phyloP scores from a whole-genome alignment of 2,888 invertebrate species.

The Caenorhabditis macrosperma region DNA sequence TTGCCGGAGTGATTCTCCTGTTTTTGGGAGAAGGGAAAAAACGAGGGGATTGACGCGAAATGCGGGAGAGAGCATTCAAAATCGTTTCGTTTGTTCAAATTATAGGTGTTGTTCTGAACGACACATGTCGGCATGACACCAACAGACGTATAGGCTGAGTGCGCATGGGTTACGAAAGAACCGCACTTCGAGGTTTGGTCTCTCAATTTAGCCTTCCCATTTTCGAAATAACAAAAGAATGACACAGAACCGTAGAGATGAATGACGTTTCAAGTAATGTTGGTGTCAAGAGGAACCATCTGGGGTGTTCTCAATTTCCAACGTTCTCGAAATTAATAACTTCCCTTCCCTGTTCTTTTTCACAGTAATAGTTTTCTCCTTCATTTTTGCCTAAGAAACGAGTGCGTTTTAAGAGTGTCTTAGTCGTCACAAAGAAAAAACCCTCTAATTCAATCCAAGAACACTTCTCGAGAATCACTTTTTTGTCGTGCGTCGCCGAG shows the following conservation, averaged over 20 bases:
- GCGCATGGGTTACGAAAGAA: neutral
- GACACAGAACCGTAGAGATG: too few relatives aligned
- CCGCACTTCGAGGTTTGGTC: too few relatives aligned
- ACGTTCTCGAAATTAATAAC: too few relatives aligned
- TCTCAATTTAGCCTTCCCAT: too few relatives aligned
- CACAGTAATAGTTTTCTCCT: too few relatives aligned
- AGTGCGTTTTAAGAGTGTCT: neutral
- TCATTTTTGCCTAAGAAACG: neutral
- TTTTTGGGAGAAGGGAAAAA: neutral
- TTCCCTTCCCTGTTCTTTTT: too few relatives aligned
- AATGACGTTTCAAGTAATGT: too few relatives aligned
- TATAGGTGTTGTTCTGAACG: conserved; percentile 27
- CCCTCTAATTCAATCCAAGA: conserved; percentile 38
- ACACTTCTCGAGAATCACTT: conserved; percentile 40
- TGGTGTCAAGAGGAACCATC: too few relatives aligned
- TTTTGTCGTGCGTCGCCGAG: neutral
- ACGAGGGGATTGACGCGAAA: neutral
- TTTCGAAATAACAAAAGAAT: too few relatives aligned
- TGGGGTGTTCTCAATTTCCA: too few relatives aligned
- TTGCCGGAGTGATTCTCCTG: conserved; percentile 11
- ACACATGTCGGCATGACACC: conserved; percentile 13
- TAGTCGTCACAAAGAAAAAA: conserved; percentile 15
- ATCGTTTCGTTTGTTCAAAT: conserved; percentile 20
- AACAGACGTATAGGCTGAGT: conserved; percentile 19
- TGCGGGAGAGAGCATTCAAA: conserved; percentile 4